Evolutionary conservation across 2,888 invertebrate species (phyloP).

Genomic region (Norana najaformis): DNA sequence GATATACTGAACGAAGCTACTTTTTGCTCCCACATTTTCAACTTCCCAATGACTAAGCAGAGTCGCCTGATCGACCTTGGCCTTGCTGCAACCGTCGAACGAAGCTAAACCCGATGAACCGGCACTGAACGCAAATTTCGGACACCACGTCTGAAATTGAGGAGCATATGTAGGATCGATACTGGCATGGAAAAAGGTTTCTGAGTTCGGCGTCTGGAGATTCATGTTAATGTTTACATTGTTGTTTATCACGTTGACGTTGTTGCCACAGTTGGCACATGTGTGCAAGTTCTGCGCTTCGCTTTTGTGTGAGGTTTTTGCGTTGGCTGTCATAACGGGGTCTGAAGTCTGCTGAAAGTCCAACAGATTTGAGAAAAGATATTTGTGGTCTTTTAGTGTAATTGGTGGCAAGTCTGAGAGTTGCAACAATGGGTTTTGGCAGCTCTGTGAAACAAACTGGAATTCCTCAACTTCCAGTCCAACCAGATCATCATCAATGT

Average conservation of each 20-base stretch:
- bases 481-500: conserved; percentile 41
- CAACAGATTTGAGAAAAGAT: neutral
- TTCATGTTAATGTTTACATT: conserved; percentile 1
- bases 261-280: neutral
- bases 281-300: neutral
- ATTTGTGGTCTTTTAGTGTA: conserved; percentile 3
- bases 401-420: neutral
- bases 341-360: neutral
- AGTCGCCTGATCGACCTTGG: neutral
- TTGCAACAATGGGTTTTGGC: neutral
- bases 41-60: neutral
- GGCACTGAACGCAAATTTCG: conserved; percentile 6
- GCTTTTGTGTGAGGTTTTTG: neutral
- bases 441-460: neutral
- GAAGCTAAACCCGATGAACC: neutral
- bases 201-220: neutral
- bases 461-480: conserved; percentile 23
- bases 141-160: neutral
- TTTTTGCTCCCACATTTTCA: conserved; percentile 6
- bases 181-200: neutral
- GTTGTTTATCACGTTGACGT: conserved; percentile 13
- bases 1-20: neutral
- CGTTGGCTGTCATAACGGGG: neutral
- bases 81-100: neutral
- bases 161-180: neutral